Evolutionary conservation across 2,113 vertebrate genomes (phyloP).

Genomic region (Phyllostomus hastatus): DNA sequence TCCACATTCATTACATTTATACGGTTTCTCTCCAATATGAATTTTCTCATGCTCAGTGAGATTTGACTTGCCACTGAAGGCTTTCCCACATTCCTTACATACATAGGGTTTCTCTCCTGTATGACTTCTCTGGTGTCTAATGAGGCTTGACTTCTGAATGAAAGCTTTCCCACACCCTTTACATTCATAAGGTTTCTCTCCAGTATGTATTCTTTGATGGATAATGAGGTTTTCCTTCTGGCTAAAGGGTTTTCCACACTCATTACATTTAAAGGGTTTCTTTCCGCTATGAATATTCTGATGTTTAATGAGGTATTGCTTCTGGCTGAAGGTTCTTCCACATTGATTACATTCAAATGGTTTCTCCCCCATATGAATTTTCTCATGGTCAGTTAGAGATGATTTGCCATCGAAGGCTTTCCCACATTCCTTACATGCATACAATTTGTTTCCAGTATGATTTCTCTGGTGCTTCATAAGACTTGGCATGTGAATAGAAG

Average conservation of each 20-base stretch:
- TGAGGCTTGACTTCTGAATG: conserved; percentile 77
- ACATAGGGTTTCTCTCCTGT: conserved; percentile 78
- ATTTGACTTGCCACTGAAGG: conserved; percentile 76
- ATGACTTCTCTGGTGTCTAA: conserved; percentile 78
- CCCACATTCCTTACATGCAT: conserved; percentile 68
- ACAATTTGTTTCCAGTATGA: conserved; percentile 58
- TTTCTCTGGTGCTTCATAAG: conserved; percentile 56
- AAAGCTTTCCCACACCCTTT: conserved; percentile 74
- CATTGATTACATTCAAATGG: conserved; percentile 71
- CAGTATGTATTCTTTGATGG: conserved; percentile 77
- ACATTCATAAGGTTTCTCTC: conserved; percentile 74
- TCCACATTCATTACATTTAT: conserved; percentile 77
- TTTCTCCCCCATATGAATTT: conserved; percentile 73
- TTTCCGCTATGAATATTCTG: conserved; percentile 77
- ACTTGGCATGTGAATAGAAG: conserved; percentile 46
- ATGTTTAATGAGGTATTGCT: conserved; percentile 73
- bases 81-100: conserved; percentile 77
- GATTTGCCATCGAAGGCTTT: conserved; percentile 67
- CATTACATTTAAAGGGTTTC: conserved; percentile 75
- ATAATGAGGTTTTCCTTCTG: conserved; percentile 76
- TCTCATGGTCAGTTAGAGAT: conserved; percentile 68
- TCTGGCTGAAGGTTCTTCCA: conserved; percentile 72
- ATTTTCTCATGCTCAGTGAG: conserved; percentile 85
- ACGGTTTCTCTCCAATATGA: conserved; percentile 77
- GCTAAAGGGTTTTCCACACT: conserved; percentile 78